phyloP scores from a whole-genome alignment of 2,113 vertebrate species.

The Centropus unirufus region DNA sequence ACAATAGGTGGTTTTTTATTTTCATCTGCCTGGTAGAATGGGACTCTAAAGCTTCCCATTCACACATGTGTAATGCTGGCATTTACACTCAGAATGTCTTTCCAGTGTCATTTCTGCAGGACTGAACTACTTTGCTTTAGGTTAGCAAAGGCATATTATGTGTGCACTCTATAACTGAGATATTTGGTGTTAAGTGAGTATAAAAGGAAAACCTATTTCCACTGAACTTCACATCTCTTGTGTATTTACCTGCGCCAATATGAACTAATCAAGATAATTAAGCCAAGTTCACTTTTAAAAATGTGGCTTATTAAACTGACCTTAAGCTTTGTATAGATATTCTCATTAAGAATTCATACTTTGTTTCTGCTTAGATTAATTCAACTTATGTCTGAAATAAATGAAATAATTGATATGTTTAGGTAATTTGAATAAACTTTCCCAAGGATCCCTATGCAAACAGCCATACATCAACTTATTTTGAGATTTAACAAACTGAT shows the following conservation, averaged over 20 bases:
- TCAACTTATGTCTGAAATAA: neutral
- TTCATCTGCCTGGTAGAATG: neutral
- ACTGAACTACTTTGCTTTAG: neutral
- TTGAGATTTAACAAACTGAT: neutral
- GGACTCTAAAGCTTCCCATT: neutral
- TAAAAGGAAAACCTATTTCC: neutral
- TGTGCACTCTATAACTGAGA: neutral
- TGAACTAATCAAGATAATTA: neutral
- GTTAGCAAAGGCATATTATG: neutral
- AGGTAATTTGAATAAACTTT: neutral
- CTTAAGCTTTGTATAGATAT: neutral
- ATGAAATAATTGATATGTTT: neutral
- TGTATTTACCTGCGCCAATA: neutral
- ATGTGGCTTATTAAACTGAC: neutral
- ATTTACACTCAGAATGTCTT: neutral
- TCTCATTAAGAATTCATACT: neutral
- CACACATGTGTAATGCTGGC: neutral
- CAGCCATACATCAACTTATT: neutral
- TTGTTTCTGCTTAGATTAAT: neutral
- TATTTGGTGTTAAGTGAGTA: neutral
- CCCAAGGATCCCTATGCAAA: neutral
- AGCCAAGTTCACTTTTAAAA: neutral
- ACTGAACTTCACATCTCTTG: neutral
- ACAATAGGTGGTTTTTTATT: neutral
- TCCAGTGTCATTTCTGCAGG: neutral